A percentile compares a stretch with the other conserved stretches of the same genome.
These are phyloP conservation scores for Xestia c-nigrum DNA, from an alignment of 2,888 invertebrate genomes.

Conservation along the genomic window DNA sequence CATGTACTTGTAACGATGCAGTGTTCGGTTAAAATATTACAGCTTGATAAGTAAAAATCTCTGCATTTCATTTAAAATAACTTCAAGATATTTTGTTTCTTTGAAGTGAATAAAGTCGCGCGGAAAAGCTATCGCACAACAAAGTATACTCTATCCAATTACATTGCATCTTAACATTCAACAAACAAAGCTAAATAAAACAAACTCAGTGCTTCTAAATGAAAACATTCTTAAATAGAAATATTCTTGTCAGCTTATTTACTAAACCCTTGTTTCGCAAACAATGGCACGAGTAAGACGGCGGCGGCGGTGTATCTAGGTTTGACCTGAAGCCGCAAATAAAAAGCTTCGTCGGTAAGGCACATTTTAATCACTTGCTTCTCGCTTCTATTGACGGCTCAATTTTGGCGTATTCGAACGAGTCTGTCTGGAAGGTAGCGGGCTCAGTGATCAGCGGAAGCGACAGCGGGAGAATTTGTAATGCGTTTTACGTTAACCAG, in stretches of 20 bases:
- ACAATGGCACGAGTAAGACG: constrained; percentile 48
- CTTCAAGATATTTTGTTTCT: not conserved
- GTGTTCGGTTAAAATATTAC: no score
- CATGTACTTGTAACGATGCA: no score
- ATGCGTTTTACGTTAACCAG: not conserved
- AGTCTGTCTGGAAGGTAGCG: constrained; percentile 43
- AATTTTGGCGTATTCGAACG: constrained; percentile 71
- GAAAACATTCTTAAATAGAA: constrained; percentile 33
- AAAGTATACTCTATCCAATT: not conserved
- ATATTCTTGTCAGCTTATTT: constrained; percentile 55
- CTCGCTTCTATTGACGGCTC: constrained; percentile 71
- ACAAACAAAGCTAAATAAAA: constrained; percentile 26
- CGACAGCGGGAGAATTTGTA: not conserved
- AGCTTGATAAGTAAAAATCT: no score
- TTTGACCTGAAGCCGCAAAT: constrained; percentile 63
- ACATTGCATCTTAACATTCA: not conserved
- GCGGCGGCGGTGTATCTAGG: constrained; percentile 53
- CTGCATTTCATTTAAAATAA: no score
- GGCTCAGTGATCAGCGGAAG: constrained; percentile 18
- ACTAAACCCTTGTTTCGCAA: constrained; percentile 51
- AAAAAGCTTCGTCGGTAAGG: constrained; percentile 62
- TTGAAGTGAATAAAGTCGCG: not conserved
- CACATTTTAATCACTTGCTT: constrained; percentile 75
- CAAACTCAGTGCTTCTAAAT: constrained; percentile 14
- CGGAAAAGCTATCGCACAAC: not conserved